Base-by-base conservation (phyloP, 2,888 invertebrate genomes). In the Chymomyza caudatula region DNA sequence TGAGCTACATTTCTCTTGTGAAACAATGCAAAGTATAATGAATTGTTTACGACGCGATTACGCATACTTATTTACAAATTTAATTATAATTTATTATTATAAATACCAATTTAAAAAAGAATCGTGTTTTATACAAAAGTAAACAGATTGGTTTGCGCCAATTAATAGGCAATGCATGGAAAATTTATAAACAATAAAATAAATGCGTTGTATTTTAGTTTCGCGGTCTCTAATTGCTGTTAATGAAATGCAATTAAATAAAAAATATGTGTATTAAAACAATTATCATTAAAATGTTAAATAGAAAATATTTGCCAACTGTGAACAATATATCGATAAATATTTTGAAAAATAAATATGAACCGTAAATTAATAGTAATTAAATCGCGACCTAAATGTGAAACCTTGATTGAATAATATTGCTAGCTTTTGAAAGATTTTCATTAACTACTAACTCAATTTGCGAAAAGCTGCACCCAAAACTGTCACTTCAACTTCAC, bases 61-160 rank as follows among this genome's bases (percentile, higher is more conserved):
- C 55, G 57, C 68, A 55, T 73, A 75, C 81, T 79, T 79, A 77
- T 69, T 68, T 71, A 72, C 70, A 60, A 67, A 79, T 85, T 79
- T 69, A 76, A 78, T 69, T 37, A 65, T 65, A 72, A 81, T 81
- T 80, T 44, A 2, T 44, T 71, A 61, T 37, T 43, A 53, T 54
- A 62, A 51, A 55, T 19, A 52, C 23, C 29, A 29, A 29, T 23
- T n/a, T 17, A 59, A 19, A 49, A 44, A 5, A 4, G 44, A 44
- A 44, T 13, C 49, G 19, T 20, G 8, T 51, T 37, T 11, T 37
- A 8, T 37, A 37, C 2, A 11, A 3, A 8, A 37, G 29, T 37
- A 37, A 37, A 13, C 29, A 37, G 11, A 11, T 13, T 25, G 25
- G 25, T 25, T 25, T 25, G 25, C 6, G 25, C 25, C 25, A 25